Conservation (phyloP, 1,140 invertebrate species). For the Streblospio benedicti region DNA sequence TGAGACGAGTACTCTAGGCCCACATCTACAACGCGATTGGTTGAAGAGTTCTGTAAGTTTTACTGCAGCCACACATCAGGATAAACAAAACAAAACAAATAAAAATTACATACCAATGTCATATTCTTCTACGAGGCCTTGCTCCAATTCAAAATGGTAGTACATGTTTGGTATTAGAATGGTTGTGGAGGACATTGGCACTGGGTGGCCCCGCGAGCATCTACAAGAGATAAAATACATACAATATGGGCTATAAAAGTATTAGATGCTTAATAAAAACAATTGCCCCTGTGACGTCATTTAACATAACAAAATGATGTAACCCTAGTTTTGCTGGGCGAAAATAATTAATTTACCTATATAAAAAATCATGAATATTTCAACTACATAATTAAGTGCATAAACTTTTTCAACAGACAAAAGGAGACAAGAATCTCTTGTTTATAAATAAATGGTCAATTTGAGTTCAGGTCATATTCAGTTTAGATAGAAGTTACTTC, state of each 20-base stretch:
- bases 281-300: not conserved
- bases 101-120: slow-evolving; percentile 52
- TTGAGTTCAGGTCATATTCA: no score
- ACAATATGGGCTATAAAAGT: not conserved
- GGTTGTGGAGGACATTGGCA: slow-evolving; percentile 60
- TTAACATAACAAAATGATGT: not conserved
- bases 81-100: not conserved
- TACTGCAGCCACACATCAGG: not conserved
- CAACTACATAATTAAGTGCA: not conserved
- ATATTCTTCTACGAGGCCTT: slow-evolving; percentile 63
- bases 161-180: slow-evolving; percentile 77
- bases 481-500: no score
- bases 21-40: slow-evolving; percentile 53
- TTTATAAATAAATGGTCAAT: no score
- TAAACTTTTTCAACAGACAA: not conserved
- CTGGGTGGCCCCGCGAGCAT: slow-evolving; percentile 63
- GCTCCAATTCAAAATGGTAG: slow-evolving; percentile 68
- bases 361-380: not conserved
- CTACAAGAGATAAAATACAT: slow-evolving; percentile 23
- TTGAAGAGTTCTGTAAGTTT: not conserved
- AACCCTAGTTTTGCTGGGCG: not conserved
- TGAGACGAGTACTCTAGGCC: slow-evolving; percentile 72
- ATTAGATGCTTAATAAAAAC: not conserved
- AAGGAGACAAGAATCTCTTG: no score
- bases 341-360: not conserved